Conservation (phyloP, 2,888 invertebrate species). For the Gerris lacustris region DNA sequence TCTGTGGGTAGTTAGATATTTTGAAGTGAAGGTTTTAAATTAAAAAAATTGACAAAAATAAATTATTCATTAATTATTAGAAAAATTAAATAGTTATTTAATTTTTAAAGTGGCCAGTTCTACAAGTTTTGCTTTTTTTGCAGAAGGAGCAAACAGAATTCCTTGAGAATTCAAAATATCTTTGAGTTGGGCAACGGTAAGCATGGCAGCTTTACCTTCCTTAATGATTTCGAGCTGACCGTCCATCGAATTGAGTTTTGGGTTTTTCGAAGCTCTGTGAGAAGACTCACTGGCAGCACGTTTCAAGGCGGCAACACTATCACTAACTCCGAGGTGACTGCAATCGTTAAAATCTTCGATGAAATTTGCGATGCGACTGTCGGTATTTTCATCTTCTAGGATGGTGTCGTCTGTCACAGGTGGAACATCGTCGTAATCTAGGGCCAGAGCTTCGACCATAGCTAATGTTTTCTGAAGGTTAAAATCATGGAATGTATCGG, state of each 20-base stretch:
- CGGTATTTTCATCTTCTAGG: not conserved
- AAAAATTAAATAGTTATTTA: not conserved
- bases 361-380: not conserved
- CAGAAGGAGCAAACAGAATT: not conserved
- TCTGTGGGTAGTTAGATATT: too few species aligned
- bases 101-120: not conserved
- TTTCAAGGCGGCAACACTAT: not conserved
- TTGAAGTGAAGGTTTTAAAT: too few species aligned
- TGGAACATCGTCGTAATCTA: not conserved
- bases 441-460: not conserved
- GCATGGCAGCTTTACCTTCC: not conserved
- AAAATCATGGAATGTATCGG: not conserved
- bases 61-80: too few species aligned
- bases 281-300: not conserved
- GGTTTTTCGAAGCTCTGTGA: not conserved
- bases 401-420: not conserved
- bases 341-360: not conserved
- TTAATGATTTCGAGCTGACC: not conserved
- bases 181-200: not conserved
- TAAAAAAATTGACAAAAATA: too few species aligned
- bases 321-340: not conserved
- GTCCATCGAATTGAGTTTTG: not conserved
- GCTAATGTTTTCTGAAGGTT: not conserved
- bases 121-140: not conserved
- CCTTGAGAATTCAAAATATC: not conserved